Base-by-base conservation (phyloP, 2,888 invertebrate species). In the Acanthopleura granulata region DNA sequence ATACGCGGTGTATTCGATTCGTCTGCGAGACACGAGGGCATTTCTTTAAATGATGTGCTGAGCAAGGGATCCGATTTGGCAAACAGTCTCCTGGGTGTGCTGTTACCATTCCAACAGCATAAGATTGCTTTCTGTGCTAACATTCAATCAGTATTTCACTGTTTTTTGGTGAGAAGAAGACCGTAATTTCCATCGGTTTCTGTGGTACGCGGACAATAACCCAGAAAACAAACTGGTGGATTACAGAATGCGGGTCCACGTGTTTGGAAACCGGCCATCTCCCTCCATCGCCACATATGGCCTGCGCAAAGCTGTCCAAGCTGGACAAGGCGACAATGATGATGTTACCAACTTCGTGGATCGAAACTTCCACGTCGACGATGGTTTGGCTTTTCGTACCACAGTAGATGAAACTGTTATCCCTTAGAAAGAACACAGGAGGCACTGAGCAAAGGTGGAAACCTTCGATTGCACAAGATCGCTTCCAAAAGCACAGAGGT, bases 91-190 rank as follows among this genome's bases (percentile, higher is more conserved):
- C 18, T 74, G 72, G 77, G 78, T 12, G 74, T 77, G 15, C 49
- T 78, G 11, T 14, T 75, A 18, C 49, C 77, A n/a, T 78, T 78
- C 66, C 49, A 77, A 15, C 29, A 72, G 49, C 50, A 78, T 18
- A 11, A 14, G 11, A 62, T 74, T 49, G 74, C 76, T 16, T 15
- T 78, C 12, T 69, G 73, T 22, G 72, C 66, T 18, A 76, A 77
- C 50, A 77, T 76, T 25, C 25, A 77, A 66, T 73, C 69, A 27
- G 78, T 77, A 77, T 77, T 77, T 57, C 30, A 77, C 66, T 61
- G 30, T 29, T 77, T 77, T 49, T 3, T 12, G 18, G 76, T 77
- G 25, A n/a, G 71, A 77, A 62, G 40, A 77, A 1, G 77, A 77
- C 57, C 74, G 76, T 51, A 71, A 77, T 49, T 74, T 49, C 27